phyloP scores from a whole-genome alignment of 64 coral and sea anemone genomes.

The Actinia equina region DNA sequence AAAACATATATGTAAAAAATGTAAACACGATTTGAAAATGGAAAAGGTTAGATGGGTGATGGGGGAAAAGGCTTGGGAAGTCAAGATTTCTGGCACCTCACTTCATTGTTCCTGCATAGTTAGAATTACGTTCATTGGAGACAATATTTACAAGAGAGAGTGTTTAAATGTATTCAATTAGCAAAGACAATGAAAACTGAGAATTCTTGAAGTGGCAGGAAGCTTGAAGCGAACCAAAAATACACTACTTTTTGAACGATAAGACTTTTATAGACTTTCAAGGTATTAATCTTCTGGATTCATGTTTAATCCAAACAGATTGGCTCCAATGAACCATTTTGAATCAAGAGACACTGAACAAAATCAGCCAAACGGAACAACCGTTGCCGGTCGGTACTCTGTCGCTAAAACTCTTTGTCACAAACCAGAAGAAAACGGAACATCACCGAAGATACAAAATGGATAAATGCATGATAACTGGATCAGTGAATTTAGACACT shows the following conservation, averaged over 20 bases:
- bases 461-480: neutral
- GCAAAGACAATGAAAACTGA: conserved; percentile 1
- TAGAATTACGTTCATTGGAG: conserved; percentile 4
- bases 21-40: neutral
- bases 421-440: no score
- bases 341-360: neutral
- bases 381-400: neutral
- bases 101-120: neutral
- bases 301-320: neutral
- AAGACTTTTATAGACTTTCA: conserved; percentile 12
- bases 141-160: conserved; percentile 1
- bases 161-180: conserved; percentile 14
- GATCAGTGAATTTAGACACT: neutral
- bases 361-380: neutral
- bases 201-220: conserved; percentile 17
- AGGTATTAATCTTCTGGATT: neutral
- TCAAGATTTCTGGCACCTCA: conserved; percentile 4
- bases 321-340: neutral
- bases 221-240: conserved; percentile 9
- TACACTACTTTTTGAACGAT: neutral
- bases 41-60: conserved; percentile 9
- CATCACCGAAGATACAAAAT: no score
- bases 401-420: neutral
- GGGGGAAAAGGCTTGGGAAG: neutral
- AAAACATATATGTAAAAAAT: conserved; percentile 7